Evolutionary conservation across 2,797 vertebrate species (phyloP).

Genomic region (Pseudocheirus occidentalis): DNA sequence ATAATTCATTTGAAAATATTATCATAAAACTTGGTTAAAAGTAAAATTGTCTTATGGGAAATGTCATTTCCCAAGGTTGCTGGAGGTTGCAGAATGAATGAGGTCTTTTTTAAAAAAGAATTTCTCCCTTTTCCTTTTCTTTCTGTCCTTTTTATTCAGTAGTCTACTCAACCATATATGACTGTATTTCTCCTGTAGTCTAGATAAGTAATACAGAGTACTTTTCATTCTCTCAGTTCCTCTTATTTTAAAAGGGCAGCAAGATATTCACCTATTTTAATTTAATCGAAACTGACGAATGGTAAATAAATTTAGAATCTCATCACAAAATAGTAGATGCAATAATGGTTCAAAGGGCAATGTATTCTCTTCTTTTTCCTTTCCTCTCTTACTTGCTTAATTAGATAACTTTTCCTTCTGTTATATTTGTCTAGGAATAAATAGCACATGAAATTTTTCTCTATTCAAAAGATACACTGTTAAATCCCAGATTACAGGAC

Average conservation of each 20-base stretch:
- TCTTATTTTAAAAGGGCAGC: neutral
- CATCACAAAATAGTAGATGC: neutral
- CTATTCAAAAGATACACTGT: conserved; percentile 1
- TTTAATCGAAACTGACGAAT: neutral
- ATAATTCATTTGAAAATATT: neutral
- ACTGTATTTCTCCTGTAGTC: neutral
- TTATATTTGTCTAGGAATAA: conserved; percentile 7
- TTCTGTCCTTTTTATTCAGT: neutral
- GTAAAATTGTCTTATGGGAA: neutral
- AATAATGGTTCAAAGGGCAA: neutral
- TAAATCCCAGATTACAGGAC: neutral
- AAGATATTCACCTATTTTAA: neutral
- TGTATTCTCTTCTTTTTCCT: neutral
- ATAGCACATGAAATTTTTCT: neutral
- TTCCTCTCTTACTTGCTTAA: neutral
- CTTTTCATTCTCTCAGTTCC: neutral
- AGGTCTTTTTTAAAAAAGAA: neutral
- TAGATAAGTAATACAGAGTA: neutral
- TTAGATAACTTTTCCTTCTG: neutral
- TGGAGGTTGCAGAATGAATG: neutral
- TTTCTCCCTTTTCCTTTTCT: neutral
- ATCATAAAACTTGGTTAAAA: neutral
- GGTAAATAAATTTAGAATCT: neutral
- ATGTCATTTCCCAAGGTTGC: neutral
- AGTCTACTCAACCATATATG: neutral